Base-by-base conservation (phyloP, 2,797 vertebrate genomes). In the Nyctibius grandis region DNA sequence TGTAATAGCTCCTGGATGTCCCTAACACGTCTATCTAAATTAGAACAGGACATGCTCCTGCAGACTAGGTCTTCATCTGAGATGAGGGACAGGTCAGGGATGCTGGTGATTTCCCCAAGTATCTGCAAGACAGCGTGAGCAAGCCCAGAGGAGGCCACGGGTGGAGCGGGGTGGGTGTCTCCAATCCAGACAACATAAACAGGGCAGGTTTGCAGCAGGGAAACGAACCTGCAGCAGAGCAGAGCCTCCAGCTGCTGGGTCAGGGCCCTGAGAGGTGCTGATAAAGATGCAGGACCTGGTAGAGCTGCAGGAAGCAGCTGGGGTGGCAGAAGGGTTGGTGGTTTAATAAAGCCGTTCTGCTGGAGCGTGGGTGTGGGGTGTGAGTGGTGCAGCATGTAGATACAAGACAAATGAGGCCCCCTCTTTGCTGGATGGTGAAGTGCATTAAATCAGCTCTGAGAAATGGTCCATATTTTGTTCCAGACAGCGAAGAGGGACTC, bases 1-100 rank as follows among this genome's bases (percentile, higher is more conserved):
- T 69, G 31, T 60, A 63, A 51, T 5, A 63, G 31, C 45, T 77
- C 29, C 53, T 76, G 31, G 18, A 38, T 17, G 20, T 82, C 45
- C 50, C 22, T 42, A n/a, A 56, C 25, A 42, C 3, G 0, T 26
- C 1, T 1, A 21, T 36, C 75, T 38, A 38, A 45, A 42, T 38
- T 3, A 78, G 60, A 51, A 44, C 29, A 42, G 51, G 44, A 33
- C 44, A 15, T n/a, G 26, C 20, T 16, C 6, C n/a, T 36, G 20
- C 44, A 28, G 56, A 18, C 31, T 31, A 19, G 36, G n/a, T 61
- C 70, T 33, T 59, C 51, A 20, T 65, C 36, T 21, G 53, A 77
- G 75, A 21, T 29, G 38, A 36, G 40, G n/a, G 40, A 77, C 67
- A 23, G 72, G 18, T 15, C 40, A 40, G 47, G 48, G 50, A 21